A percentile compares a stretch with the other conserved stretches of the same genome.
Evolutionary conservation across 1,140 invertebrate species (phyloP).

Genomic region (Maniola jurtina): DNA sequence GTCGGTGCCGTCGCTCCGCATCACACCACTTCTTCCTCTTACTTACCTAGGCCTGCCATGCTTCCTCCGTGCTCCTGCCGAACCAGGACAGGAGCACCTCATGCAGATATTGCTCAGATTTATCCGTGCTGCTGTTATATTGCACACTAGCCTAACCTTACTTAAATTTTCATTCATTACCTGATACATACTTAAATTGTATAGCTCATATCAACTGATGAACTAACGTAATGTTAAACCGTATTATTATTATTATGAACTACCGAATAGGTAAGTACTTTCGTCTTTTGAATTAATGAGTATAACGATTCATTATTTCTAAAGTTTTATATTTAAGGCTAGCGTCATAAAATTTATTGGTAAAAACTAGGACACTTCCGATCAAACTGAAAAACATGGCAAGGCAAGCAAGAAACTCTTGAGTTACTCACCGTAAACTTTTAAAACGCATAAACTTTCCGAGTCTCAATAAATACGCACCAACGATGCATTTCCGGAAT

Average conservation of each 20-base stretch:
- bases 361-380: neutral
- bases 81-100: neutral
- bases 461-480: neutral
- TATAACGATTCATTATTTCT: too few species aligned
- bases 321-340: too few species aligned
- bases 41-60: constrained; percentile 27
- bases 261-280: too few species aligned
- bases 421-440: neutral
- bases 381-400: constrained; percentile 7
- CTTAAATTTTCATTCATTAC: too few species aligned
- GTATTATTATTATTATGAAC: too few species aligned
- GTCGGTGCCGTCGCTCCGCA: constrained; percentile 38
- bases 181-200: too few species aligned
- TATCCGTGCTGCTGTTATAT: neutral
- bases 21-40: constrained; percentile 40
- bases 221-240: too few species aligned
- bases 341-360: too few species aligned
- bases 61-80: constrained; percentile 15
- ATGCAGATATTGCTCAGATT: neutral
- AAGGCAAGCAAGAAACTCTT: constrained; percentile 2
- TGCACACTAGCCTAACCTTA: too few species aligned
- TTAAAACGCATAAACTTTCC: constrained; percentile 3
- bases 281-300: too few species aligned
- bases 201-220: too few species aligned
- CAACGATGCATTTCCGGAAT: neutral